These are phyloP conservation scores for Agrotis ipsilon DNA, from an alignment of 2,888 invertebrate genomes.

Conservation along the genomic window DNA sequence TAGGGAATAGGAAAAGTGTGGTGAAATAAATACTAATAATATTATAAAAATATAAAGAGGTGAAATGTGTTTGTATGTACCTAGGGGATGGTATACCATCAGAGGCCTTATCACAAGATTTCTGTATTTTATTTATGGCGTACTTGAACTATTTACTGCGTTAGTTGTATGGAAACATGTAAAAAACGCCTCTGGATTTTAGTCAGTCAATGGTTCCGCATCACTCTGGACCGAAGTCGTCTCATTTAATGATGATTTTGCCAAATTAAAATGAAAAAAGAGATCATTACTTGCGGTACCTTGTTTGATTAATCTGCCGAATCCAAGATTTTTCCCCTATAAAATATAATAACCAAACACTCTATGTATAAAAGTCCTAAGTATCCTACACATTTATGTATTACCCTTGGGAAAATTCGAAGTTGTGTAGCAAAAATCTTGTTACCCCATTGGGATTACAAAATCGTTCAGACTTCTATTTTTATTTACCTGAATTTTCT, in stretches of 20 bases:
- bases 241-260: too few species aligned
- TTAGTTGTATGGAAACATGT: too few species aligned
- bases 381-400: background rate
- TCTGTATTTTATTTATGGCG: too few species aligned
- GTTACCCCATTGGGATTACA: background rate
- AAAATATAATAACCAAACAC: background rate
- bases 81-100: too few species aligned
- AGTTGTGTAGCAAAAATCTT: background rate
- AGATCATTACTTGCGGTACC: background rate
- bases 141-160: too few species aligned
- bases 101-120: too few species aligned
- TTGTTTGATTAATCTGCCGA: background rate
- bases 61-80: too few species aligned
- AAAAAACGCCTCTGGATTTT: too few species aligned
- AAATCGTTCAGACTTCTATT: background rate
- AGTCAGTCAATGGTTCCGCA: too few species aligned
- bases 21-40: background rate
- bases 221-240: too few species aligned
- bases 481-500: conserved; percentile 4
- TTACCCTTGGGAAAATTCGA: background rate
- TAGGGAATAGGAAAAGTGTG: background rate
- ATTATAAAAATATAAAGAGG: too few species aligned
- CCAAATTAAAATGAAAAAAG: too few species aligned
- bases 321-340: background rate
- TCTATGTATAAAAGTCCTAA: background rate